Percentiles rank a stretch among this genome's conserved stretches.
These are phyloP conservation scores for Automeris io DNA, from an alignment of 2,888 invertebrate species.

Conservation along the genomic window DNA sequence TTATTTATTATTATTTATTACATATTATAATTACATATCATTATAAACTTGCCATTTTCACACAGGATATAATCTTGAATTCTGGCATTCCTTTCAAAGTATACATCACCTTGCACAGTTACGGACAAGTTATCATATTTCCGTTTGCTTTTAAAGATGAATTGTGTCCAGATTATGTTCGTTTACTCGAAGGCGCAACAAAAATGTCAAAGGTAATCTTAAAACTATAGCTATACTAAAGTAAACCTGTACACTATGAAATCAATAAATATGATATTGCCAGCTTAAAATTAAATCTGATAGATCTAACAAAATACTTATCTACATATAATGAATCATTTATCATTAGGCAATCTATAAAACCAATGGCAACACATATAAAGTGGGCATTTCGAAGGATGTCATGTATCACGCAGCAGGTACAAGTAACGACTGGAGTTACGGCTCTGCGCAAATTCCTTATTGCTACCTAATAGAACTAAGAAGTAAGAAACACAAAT, in stretches of 20 bases:
- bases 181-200: slow-evolving; percentile 58
- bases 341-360: slow-evolving; percentile 48
- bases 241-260: background rate
- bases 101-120: slow-evolving; percentile 62
- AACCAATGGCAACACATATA: slow-evolving; percentile 53
- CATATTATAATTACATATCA: background rate
- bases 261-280: background rate
- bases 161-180: slow-evolving; percentile 53
- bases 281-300: background rate
- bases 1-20: slow-evolving; percentile 1
- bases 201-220: slow-evolving; percentile 56
- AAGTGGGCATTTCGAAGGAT: slow-evolving; percentile 61
- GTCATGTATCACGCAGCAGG: slow-evolving; percentile 63
- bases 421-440: slow-evolving; percentile 60
- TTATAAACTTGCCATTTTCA: background rate
- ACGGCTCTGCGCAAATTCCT: slow-evolving; percentile 52
- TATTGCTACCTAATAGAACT: slow-evolving; percentile 63
- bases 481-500: slow-evolving; percentile 53
- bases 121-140: slow-evolving; percentile 60
- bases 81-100: slow-evolving; percentile 50
- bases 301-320: background rate
- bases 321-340: slow-evolving; percentile 6
- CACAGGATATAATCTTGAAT: slow-evolving; percentile 45
- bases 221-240: background rate
- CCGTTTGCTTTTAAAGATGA: slow-evolving; percentile 51